Evolutionary conservation across 2,113 vertebrate genomes (phyloP).

Genomic region (Poecilia latipinna): DNA sequence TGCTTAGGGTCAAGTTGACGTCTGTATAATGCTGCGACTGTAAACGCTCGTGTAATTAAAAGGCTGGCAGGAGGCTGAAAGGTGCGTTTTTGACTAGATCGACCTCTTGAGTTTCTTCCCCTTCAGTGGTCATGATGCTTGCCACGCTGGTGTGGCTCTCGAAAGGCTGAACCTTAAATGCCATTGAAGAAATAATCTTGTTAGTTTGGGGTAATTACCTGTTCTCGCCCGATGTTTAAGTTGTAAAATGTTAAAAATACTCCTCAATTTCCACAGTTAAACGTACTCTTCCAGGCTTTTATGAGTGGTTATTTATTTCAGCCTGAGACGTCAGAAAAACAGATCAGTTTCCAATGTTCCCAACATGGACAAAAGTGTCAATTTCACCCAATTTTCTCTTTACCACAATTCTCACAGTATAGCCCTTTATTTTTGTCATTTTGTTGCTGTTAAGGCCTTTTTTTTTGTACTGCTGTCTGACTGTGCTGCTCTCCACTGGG

Average conservation of each 20-base stretch:
- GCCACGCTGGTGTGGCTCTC: slow-evolving; percentile 24
- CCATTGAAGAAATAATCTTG: slow-evolving; percentile 4
- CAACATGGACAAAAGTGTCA: slow-evolving; percentile 22
- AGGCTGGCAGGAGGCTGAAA: slow-evolving; percentile 34
- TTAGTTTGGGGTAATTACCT: slow-evolving; percentile 48
- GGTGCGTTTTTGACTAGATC: slow-evolving; percentile 40
- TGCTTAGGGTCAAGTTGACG: slow-evolving; percentile 41
- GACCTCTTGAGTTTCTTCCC: slow-evolving; percentile 31
- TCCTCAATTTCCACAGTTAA: not conserved
- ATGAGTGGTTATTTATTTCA: slow-evolving; percentile 6
- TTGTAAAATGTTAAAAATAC: slow-evolving; percentile 22
- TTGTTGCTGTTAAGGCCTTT: slow-evolving; percentile 38
- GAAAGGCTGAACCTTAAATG: not conserved
- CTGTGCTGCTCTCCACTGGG: slow-evolving; percentile 49
- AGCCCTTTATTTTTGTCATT: slow-evolving; percentile 38
- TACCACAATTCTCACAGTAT: slow-evolving; percentile 27
- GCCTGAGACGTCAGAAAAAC: not conserved
- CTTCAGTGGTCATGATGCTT: slow-evolving; percentile 48
- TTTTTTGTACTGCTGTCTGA: slow-evolving; percentile 48
- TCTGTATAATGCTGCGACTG: slow-evolving; percentile 35
- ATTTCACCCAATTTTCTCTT: slow-evolving; percentile 30
- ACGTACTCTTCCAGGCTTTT: slow-evolving; percentile 5
- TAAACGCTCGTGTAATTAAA: slow-evolving; percentile 59
- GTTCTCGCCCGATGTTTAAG: slow-evolving; percentile 18
- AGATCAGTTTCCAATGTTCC: slow-evolving; percentile 4